Base-by-base conservation (phyloP, 64 coral and sea anemone genomes). In the Pocillopora damicornis region DNA sequence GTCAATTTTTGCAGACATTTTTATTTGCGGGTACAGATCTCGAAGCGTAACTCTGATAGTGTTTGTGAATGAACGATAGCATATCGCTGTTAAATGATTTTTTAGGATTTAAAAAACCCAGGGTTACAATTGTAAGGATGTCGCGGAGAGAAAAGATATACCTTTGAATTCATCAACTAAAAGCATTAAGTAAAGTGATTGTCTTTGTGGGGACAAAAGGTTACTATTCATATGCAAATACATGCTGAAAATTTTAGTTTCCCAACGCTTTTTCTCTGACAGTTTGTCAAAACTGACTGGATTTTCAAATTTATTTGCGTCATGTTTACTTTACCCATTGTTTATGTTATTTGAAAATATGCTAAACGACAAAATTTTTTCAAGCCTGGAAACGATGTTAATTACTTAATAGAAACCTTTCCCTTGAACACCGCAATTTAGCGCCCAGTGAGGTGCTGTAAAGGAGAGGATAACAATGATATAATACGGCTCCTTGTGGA, bases 221-320 rank as follows among this genome's bases (percentile, higher is more conserved):
- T 85, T 0, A 13, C 37, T 42, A 34, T 85, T 85, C 81, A 72
- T 73, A 85, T 85, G 81, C 81, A 85, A 85, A 85, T 69, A 67
- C 67, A 23, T n/a, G 18, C 2, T 9, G 67, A 51, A 51, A 51
- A 2, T n/a, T 71, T 30, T 71, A 20, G 67, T 26, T 9, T 26
- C 20, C 6, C 1, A 26, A 23, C 17, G 42, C 68, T 37, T 71
- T 4, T 18, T 20, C 67, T 66, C 45, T 85, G 81, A 85, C 81
- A 67, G 20, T 37, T n/a, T 85, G 79, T 63, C 79, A 64, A 63
- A 81, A 81, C 60, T 9, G 75, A 18, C 17, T 25, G 22, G 1
- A 25, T 51, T 51, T 51, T 51, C 42, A 51, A 51, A 51, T 51
- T 51, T 0, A 51, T 0, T 0, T 51, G 42, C 42, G 42, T 51